Evolutionary conservation across 1,140 invertebrate genomes (phyloP), one percentile per base, ranked within the genome.

Genomic region (Drosophila obscura): DNA sequence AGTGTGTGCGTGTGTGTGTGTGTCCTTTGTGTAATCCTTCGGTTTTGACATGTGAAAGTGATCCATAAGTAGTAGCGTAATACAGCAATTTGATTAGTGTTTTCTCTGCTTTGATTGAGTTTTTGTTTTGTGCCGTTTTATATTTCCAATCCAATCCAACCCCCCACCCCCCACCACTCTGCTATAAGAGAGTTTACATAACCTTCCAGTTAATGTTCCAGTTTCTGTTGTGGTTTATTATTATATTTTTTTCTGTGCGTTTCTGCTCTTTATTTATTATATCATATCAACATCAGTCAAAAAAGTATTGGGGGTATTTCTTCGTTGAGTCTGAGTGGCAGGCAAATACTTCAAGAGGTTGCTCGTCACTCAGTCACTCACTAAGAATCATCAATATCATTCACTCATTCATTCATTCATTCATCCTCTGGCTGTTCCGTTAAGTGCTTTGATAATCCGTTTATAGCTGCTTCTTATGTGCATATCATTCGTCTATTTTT

Each of bases 1-100:
- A 1, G 19, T 19, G 19, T 19, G 19, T 19, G 19, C 19, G 52
- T 63, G 58, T 26, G 64, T 62, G 58, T 57, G 66, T 59, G 66
- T 15, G 43, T 48, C 75, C 61, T 65, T 59, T 60, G 56, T 68
- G 62, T 62, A 52, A 58, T 61, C 45, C 53, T 63, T 56, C 44
- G 69, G 71, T 46, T 63, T 43, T 79, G 77, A 62, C 71, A 65
- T 71, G 57, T 52, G 61, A 68, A 73, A 53, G 71, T 73, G 52
- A 68, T 67, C 46, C 52, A 64, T 80, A 77, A 68, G 58, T 81
- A 74, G 82, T 84, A 84, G 82, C 80, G 68, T 85, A 81, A 87
- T 63, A 81, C 81, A 85, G 73, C 81, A 60, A 87, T 84, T 77
- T 84, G 61, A 87, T 87, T 81, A 85, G 58, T 69, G 55, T 78